Percentiles rank a stretch among this genome's conserved stretches.
phyloP scores from a whole-genome alignment of 2,113 vertebrate genomes.

The Heliornis fulica region DNA sequence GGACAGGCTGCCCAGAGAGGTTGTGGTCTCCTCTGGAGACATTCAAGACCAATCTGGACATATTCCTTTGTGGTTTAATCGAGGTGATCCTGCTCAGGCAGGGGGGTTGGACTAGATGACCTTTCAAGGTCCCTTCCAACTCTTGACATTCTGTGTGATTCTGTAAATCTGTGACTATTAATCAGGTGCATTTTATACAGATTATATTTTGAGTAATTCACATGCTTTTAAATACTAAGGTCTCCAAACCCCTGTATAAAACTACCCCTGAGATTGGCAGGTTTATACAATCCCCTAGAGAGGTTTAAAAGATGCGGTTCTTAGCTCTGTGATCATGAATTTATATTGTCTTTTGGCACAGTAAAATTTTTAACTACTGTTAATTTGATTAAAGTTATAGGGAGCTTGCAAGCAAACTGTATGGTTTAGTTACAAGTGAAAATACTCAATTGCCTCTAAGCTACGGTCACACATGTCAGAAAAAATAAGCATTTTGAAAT shows the following conservation, averaged over 20 bases:
- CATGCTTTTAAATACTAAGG: neutral
- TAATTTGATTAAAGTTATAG: neutral
- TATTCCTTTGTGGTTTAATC: too few species aligned
- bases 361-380: neutral
- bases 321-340: neutral
- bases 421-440: neutral
- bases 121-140: too few species aligned
- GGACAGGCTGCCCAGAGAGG: too few species aligned
- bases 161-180: too few species aligned
- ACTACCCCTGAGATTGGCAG: neutral
- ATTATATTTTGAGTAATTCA: neutral
- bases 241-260: neutral
- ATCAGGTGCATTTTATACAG: neutral
- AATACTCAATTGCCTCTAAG: neutral
- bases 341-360: neutral
- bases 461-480: neutral
- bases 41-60: too few species aligned
- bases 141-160: too few species aligned
- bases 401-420: neutral
- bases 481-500: neutral
- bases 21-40: too few species aligned
- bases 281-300: neutral
- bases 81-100: too few species aligned
- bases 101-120: too few species aligned
- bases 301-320: neutral